These are phyloP conservation scores for Trichonephila clavipes DNA, from an alignment of 1,140 invertebrate species.

Conservation along the genomic window DNA sequence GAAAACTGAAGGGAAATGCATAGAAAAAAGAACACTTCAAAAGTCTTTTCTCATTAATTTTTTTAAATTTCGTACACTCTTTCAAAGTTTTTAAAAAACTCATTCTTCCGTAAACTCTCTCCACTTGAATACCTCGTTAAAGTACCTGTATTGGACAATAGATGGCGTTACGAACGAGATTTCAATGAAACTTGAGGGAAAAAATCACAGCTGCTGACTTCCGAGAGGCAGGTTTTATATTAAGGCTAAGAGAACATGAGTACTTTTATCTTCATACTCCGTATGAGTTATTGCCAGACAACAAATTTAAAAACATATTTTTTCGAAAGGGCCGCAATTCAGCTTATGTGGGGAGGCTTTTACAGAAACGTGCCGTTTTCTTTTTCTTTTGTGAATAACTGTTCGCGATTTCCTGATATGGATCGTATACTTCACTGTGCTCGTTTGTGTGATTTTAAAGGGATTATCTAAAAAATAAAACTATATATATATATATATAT, in stretches of 20 bases:
- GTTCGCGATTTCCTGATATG: conserved; percentile 3
- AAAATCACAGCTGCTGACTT: conserved; percentile 18
- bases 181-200: neutral
- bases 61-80: too few species aligned
- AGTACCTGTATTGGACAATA: neutral
- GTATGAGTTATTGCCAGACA: conserved; percentile 1
- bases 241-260: neutral
- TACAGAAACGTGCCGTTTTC: neutral
- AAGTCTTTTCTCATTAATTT: neutral
- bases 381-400: neutral
- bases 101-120: too few species aligned
- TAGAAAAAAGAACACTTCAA: too few species aligned
- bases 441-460: neutral
- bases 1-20: too few species aligned
- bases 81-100: too few species aligned
- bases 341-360: neutral
- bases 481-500: too few species aligned
- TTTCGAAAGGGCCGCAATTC: conserved; percentile 8
- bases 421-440: neutral
- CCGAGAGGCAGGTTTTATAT: neutral
- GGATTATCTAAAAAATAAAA: neutral
- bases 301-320: conserved; percentile 38
- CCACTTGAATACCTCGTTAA: neutral
- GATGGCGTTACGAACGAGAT: neutral
- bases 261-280: neutral